phyloP scores from a whole-genome alignment of 1,140 invertebrate genomes.

The Pygmarrhopalites habei region DNA sequence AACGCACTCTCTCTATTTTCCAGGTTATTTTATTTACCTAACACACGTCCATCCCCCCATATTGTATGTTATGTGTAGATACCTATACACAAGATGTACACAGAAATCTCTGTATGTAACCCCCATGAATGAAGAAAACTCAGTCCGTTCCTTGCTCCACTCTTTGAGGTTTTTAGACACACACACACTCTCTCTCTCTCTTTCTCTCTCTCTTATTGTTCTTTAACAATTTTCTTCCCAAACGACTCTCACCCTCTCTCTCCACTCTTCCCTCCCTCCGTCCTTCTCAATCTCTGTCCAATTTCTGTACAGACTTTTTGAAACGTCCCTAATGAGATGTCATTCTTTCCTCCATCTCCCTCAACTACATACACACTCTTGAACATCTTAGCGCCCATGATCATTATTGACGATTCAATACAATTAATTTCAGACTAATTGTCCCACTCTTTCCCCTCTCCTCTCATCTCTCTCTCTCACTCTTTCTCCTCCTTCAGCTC shows the following conservation, averaged over 20 bases:
- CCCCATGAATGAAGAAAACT: neutral
- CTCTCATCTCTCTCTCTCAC: no score
- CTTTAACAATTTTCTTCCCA: conserved; percentile 6
- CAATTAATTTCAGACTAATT: no score
- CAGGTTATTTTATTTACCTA: neutral
- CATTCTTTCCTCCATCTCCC: neutral
- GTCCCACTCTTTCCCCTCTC: no score
- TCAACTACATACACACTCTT: neutral
- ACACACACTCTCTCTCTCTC: neutral
- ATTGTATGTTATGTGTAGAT: neutral
- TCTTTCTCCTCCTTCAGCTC: no score
- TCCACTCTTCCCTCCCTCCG: neutral
- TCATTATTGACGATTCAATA: no score
- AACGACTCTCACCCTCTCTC: neutral
- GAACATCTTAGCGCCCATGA: no score
- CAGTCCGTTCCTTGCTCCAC: no score
- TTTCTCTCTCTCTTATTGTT: conserved; percentile 6
- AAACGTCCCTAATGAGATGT: conserved; percentile 9
- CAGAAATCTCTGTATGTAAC: no score
- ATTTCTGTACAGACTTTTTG: neutral
- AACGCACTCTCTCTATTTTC: neutral
- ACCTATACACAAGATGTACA: no score
- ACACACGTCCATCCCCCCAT: neutral
- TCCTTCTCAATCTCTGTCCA: neutral
- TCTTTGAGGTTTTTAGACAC: no score